Percentiles rank a stretch among this genome's conserved stretches.
These are phyloP conservation scores for Polietes domitor DNA, from an alignment of 2,888 invertebrate genomes.

Conservation along the genomic window DNA sequence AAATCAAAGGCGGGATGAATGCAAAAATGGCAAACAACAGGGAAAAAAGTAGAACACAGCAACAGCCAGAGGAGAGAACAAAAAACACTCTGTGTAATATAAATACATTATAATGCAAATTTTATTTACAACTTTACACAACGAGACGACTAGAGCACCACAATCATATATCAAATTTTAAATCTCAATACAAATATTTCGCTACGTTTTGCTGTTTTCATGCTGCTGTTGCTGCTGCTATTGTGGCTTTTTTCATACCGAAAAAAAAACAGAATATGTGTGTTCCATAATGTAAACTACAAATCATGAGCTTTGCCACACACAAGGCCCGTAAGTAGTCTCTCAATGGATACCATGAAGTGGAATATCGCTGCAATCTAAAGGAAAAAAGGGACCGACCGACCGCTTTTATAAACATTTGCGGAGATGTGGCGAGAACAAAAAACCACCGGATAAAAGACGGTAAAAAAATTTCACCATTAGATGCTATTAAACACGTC, in stretches of 20 bases:
- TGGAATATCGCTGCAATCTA: background rate
- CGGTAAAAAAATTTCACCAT: constrained; percentile 49
- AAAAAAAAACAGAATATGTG: constrained; percentile 10
- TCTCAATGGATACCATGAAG: constrained; percentile 25
- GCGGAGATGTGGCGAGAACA: background rate
- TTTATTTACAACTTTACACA: constrained; percentile 69
- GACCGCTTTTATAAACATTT: constrained; percentile 46
- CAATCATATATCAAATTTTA: constrained; percentile 66
- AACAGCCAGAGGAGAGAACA: background rate
- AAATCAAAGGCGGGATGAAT: constrained; percentile 60
- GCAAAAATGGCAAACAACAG: constrained; percentile 40
- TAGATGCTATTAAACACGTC: constrained; percentile 69
- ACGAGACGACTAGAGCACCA: constrained; percentile 45
- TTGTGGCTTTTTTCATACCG: background rate
- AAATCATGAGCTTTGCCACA: constrained; percentile 67
- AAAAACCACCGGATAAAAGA: background rate
- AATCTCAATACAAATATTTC: constrained; percentile 61
- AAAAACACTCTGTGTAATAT: background rate
- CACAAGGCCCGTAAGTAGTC: constrained; percentile 39
- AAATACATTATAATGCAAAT: constrained; percentile 69
- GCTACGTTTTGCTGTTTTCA: constrained; percentile 2
- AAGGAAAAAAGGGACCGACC: constrained; percentile 47
- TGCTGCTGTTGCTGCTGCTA: background rate
- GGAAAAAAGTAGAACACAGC: background rate
- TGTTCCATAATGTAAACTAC: constrained; percentile 59